Conservation (phyloP, 2,113 vertebrate species). For the Tupaia tana region DNA sequence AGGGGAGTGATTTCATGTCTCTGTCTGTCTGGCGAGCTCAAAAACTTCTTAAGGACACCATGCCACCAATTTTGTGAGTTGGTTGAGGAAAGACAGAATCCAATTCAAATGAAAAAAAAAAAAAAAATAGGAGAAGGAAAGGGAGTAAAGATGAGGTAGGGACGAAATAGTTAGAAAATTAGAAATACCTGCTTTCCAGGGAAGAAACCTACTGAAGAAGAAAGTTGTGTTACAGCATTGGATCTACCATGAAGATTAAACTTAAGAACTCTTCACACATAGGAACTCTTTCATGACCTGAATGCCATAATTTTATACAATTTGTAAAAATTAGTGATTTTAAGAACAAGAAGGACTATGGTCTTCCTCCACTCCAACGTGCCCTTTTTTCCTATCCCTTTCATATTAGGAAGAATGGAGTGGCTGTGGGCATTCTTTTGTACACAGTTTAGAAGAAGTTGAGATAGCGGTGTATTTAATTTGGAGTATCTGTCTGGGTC, state of each 20-base stretch:
- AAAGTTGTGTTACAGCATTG: rapidly evolving
- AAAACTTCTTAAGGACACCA: no score
- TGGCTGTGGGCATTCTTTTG: neutral
- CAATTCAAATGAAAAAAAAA: neutral
- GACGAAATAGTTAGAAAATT: conserved; percentile 20
- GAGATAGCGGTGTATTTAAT: neutral
- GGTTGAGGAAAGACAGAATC: neutral
- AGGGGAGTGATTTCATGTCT: no score
- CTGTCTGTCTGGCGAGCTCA: no score
- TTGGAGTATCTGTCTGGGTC: neutral
- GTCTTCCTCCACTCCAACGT: neutral
- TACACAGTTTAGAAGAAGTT: neutral
- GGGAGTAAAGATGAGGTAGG: neutral
- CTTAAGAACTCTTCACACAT: rapidly evolving
- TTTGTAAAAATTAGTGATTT: neutral
- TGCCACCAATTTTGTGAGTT: conserved; percentile 56
- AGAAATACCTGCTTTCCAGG: conserved; percentile 40
- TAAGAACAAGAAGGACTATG: neutral
- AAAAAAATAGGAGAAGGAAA: rapidly evolving
- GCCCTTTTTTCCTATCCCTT: neutral
- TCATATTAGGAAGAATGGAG: no score
- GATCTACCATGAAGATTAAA: neutral
- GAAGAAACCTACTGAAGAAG: conserved; percentile 15
- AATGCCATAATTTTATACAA: neutral
- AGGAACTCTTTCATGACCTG: neutral